Evolutionary conservation across 37 sponge, comb jelly and placozoan species (phyloP).

Genomic region (Ianthella basta): DNA sequence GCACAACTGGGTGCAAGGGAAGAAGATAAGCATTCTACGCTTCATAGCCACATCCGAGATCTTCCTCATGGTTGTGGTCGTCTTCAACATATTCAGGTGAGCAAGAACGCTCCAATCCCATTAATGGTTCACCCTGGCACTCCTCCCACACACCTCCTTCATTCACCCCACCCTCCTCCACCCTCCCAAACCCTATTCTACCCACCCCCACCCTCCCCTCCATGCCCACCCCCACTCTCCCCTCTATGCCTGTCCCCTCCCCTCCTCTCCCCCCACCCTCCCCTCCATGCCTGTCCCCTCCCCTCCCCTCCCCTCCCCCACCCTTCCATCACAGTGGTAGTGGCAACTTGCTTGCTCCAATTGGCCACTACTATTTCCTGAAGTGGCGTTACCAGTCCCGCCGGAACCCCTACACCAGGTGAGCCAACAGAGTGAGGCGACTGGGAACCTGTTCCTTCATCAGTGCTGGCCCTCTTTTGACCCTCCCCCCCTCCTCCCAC

Average conservation of each 20-base stretch:
- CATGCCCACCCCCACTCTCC: background rate
- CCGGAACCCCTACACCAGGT: constrained; percentile 57
- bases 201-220: background rate
- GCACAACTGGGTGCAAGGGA: constrained; percentile 4
- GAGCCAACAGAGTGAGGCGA: background rate
- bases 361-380: constrained; percentile 61
- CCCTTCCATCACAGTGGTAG: constrained; percentile 31
- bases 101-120: background rate
- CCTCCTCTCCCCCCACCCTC: background rate
- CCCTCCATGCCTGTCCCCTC: background rate
- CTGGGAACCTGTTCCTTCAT: background rate
- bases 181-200: too few relatives aligned
- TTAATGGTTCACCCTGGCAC: too few relatives aligned
- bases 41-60: constrained; percentile 71
- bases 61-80: constrained; percentile 54
- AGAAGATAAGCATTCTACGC: constrained; percentile 37
- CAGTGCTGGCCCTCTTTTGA: background rate
- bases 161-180: too few relatives aligned
- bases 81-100: constrained; percentile 50
- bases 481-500: background rate
- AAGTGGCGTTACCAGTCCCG: constrained; percentile 56
- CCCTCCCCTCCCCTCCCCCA: background rate
- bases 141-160: too few relatives aligned
- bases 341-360: constrained; percentile 53
- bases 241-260: background rate